phyloP scores from a whole-genome alignment of 1,140 invertebrate genomes.

The Acromyrmex charruanus region DNA sequence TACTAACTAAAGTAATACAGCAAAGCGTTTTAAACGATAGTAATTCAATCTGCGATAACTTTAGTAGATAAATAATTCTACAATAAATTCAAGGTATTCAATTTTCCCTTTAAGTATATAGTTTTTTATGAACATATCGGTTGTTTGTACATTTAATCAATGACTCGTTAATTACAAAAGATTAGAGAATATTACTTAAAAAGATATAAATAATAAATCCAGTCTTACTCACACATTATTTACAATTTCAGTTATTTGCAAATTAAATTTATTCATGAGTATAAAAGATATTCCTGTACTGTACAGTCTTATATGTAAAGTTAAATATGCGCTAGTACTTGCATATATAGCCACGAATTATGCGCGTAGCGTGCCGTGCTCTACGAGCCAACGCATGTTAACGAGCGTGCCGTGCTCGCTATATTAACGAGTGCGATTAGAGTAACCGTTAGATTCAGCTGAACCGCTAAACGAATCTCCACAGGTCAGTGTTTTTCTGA shows the following conservation, averaged over 20 bases:
- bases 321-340: constrained; percentile 38
- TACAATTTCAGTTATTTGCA: not conserved
- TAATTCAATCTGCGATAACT: not conserved
- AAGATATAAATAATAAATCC: not conserved
- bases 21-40: not conserved
- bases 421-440: constrained; percentile 70
- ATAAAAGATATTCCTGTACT: not conserved
- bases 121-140: not conserved
- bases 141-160: not conserved
- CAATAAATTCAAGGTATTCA: not conserved
- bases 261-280: not conserved
- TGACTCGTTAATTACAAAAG: not conserved
- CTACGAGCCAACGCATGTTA: constrained; percentile 48
- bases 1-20: not conserved
- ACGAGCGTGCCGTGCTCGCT: constrained; percentile 63
- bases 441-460: constrained; percentile 63
- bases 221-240: not conserved
- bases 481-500: constrained; percentile 10
- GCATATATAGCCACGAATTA: constrained; percentile 31
- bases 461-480: constrained; percentile 17
- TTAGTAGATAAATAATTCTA: not conserved
- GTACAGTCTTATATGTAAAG: not conserved
- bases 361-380: constrained; percentile 26
- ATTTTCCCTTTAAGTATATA: not conserved
- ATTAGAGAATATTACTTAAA: not conserved